Conservation (phyloP, 2,888 invertebrate species). For the Temnothorax ravouxi region DNA sequence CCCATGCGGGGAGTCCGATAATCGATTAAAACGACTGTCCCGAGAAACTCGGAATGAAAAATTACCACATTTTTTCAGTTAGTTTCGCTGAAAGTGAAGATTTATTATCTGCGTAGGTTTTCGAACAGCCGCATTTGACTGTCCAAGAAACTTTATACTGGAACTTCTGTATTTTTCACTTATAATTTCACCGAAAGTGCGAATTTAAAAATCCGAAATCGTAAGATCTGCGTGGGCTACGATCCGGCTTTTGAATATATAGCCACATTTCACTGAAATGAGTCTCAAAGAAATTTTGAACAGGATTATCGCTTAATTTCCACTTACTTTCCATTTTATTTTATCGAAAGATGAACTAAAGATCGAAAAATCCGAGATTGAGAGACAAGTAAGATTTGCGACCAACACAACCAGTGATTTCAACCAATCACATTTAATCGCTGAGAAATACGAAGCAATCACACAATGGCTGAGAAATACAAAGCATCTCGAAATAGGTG, state of each 20-base stretch:
- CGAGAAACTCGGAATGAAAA: not conserved
- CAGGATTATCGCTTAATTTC: not conserved
- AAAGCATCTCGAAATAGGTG: not conserved
- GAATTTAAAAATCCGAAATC: not conserved
- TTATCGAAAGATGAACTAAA: not conserved
- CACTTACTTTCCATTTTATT: not conserved
- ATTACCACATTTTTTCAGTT: not conserved
- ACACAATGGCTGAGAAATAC: not conserved
- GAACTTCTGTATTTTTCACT: not conserved
- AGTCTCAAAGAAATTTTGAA: not conserved
- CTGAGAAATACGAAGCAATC: not conserved
- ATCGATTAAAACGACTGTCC: not conserved
- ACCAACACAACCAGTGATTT: not conserved
- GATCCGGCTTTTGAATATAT: too few species aligned
- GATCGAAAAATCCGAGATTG: not conserved
- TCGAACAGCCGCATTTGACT: not conserved
- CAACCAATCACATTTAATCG: not conserved
- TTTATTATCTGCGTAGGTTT: not conserved
- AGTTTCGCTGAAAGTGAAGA: not conserved
- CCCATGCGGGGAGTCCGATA: not conserved
- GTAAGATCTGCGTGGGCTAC: not conserved
- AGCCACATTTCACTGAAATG: not conserved
- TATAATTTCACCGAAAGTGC: not conserved
- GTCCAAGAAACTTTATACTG: not conserved
- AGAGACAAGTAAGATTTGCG: not conserved